phyloP scores from a whole-genome alignment of 2,797 vertebrate genomes.

The Danio albolineatus region DNA sequence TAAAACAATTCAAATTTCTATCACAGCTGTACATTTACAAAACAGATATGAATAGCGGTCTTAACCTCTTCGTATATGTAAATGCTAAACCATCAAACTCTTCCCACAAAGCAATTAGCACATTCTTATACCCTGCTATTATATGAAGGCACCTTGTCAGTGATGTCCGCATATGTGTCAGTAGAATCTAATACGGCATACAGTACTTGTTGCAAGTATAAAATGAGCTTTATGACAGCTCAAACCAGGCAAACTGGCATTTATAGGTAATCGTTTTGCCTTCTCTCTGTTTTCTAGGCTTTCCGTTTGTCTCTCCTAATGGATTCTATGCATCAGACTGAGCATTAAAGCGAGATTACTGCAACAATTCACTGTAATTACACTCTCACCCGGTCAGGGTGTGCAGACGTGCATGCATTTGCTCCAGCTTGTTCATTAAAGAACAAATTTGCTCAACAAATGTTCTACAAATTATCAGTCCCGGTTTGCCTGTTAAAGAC shows the following conservation, averaged over 20 bases:
- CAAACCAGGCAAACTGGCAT: not conserved
- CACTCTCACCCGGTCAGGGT: not conserved
- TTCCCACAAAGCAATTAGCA: not conserved
- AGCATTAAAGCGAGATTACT: slow-evolving; percentile 33
- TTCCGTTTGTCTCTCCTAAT: slow-evolving; percentile 29
- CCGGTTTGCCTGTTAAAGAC: not conserved
- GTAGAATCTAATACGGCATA: not conserved
- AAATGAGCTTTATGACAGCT: slow-evolving; percentile 19
- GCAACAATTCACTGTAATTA: slow-evolving; percentile 49
- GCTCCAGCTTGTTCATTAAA: slow-evolving; percentile 17
- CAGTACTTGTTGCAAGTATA: slow-evolving; percentile 21
- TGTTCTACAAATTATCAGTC: slow-evolving; percentile 28
- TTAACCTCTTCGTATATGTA: not conserved
- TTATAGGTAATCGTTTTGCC: not conserved
- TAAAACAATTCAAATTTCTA: not conserved
- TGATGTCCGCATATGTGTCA: not conserved
- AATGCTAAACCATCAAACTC: not conserved
- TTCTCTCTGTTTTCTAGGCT: slow-evolving; percentile 16
- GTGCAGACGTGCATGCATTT: slow-evolving; percentile 9
- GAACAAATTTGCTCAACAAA: slow-evolving; percentile 38
- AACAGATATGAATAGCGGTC: not conserved
- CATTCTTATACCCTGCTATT: not conserved
- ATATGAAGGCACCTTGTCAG: not conserved
- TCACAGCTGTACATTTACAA: not conserved
- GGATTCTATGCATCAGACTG: slow-evolving; percentile 38